These are phyloP conservation scores for Lampris incognitus DNA, from an alignment of 2,113 vertebrate genomes.

Conservation along the genomic window DNA sequence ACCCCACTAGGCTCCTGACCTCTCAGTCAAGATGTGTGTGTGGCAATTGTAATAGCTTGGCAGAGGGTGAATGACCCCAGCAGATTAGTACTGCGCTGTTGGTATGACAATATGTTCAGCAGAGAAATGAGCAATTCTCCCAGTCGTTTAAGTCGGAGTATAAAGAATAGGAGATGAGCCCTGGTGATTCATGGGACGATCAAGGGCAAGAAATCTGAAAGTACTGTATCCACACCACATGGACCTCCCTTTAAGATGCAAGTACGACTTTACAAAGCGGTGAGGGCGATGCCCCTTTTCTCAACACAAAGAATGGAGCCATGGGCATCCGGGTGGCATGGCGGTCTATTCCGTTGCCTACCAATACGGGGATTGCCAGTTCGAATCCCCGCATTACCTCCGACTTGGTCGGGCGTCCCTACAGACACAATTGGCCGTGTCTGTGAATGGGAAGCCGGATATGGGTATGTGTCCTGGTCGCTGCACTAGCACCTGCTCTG, in stretches of 20 bases:
- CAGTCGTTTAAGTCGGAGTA: conserved; percentile 18
- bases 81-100: conserved; percentile 61
- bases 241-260: too few relatives aligned
- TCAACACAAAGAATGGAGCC: background rate
- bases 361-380: too few relatives aligned
- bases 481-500: too few relatives aligned
- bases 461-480: too few relatives aligned
- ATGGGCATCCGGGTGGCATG: too few relatives aligned
- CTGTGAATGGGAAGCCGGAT: too few relatives aligned
- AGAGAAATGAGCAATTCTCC: conserved; percentile 18
- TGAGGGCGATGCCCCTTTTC: background rate
- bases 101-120: conserved; percentile 40
- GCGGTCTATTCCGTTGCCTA: too few relatives aligned
- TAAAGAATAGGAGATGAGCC: background rate
- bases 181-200: conserved; percentile 12
- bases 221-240: background rate
- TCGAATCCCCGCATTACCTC: too few relatives aligned
- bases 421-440: too few relatives aligned
- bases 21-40: conserved; percentile 55
- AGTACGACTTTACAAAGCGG: too few relatives aligned
- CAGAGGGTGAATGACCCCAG: conserved; percentile 24
- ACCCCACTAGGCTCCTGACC: conserved; percentile 56
- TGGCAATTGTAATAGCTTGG: conserved; percentile 61
- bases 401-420: too few relatives aligned
- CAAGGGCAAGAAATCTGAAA: background rate